phyloP scores from a whole-genome alignment of 2,888 invertebrate genomes.

The Pachymerium ferrugineum region DNA sequence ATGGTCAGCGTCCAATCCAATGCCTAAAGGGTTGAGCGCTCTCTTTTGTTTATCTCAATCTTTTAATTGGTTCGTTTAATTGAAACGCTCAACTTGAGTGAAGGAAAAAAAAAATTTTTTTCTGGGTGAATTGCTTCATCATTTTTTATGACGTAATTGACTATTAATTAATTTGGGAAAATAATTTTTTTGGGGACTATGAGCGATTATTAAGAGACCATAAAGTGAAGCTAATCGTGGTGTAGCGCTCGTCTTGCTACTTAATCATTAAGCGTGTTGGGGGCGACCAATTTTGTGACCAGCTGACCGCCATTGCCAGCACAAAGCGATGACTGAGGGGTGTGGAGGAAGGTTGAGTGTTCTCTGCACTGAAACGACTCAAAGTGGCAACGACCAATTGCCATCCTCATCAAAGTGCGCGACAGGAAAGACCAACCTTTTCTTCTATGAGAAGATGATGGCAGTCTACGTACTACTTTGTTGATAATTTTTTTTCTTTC shows the following conservation, averaged over 20 bases:
- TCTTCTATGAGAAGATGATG: slow-evolving; percentile 20
- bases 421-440: slow-evolving; percentile 18
- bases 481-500: neutral
- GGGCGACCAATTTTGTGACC: slow-evolving; percentile 18
- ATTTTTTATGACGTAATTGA: neutral
- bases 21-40: neutral
- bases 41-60: slow-evolving; percentile 1
- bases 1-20: slow-evolving; percentile 29
- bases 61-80: slow-evolving; percentile 25
- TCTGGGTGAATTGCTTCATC: too few species aligned
- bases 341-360: slow-evolving; percentile 4
- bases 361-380: slow-evolving; percentile 7
- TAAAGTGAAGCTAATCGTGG: neutral
- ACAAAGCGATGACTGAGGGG: slow-evolving; percentile 6
- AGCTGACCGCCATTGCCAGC: slow-evolving; percentile 16
- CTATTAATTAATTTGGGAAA: neutral
- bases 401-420: slow-evolving; percentile 21
- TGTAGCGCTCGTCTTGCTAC: slow-evolving; percentile 1
- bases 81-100: too few species aligned
- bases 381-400: slow-evolving; percentile 21
- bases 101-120: neutral
- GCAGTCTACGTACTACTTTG: neutral
- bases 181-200: neutral
- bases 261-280: slow-evolving; percentile 14
- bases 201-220: neutral